Evolutionary conservation across 2,797 vertebrate genomes (phyloP).

Genomic region (Spondyliosoma cantharus): DNA sequence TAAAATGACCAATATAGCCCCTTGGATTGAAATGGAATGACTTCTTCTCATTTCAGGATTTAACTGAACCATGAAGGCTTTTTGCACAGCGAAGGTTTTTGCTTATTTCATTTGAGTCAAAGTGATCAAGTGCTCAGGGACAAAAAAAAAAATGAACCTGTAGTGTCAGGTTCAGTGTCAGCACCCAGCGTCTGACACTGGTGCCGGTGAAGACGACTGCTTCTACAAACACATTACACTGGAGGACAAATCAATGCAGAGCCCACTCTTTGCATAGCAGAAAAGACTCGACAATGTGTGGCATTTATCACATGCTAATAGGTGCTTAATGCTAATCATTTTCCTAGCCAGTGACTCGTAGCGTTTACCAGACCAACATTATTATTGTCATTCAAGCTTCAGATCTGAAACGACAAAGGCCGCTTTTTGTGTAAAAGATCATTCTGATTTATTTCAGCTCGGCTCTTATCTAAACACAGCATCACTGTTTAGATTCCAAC

Average conservation of each 20-base stretch:
- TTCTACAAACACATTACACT: constrained; percentile 31
- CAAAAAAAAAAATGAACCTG: constrained; percentile 20
- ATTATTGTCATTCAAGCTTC: background rate
- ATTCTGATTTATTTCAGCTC: background rate
- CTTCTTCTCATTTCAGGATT: constrained; percentile 36
- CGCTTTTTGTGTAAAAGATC: background rate
- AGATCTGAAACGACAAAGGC: background rate
- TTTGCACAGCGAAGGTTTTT: background rate
- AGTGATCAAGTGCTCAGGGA: constrained; percentile 6
- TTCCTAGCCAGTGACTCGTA: constrained; percentile 8
- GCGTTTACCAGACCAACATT: background rate
- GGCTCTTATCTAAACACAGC: background rate
- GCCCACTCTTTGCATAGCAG: constrained; percentile 24
- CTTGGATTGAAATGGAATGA: constrained; percentile 33
- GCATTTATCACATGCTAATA: constrained; percentile 35
- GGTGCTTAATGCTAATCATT: background rate
- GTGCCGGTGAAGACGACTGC: constrained; percentile 25
- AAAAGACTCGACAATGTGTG: background rate
- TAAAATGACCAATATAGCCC: constrained; percentile 38
- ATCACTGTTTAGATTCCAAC: background rate
- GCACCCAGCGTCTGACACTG: constrained; percentile 11
- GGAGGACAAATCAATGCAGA: constrained; percentile 34
- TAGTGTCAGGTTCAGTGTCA: constrained; percentile 8
- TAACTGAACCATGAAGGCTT: constrained; percentile 38
- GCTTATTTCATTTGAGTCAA: constrained; percentile 34